Conservation (phyloP, 2,797 vertebrate genomes). For the Glossophaga mutica region DNA sequence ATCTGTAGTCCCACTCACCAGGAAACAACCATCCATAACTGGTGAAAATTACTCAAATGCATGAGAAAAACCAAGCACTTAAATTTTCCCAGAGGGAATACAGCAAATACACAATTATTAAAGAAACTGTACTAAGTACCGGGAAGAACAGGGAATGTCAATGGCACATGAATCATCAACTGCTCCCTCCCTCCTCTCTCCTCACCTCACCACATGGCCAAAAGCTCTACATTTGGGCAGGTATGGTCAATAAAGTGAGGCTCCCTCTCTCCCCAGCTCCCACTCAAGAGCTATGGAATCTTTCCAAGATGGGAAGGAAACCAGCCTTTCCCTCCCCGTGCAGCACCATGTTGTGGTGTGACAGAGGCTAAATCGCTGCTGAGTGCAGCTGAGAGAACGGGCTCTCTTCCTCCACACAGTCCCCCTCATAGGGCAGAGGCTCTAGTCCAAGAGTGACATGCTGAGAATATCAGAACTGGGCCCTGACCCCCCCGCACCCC, state of each 20-base stretch:
- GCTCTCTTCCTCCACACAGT: neutral
- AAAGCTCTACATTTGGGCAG: neutral
- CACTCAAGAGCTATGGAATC: neutral
- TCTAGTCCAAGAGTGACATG: neutral
- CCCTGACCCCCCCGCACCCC: neutral
- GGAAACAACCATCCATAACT: neutral
- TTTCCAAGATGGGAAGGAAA: neutral
- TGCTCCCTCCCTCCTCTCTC: neutral
- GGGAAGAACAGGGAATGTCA: neutral
- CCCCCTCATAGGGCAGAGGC: neutral
- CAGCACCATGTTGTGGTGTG: neutral
- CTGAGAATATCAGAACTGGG: neutral
- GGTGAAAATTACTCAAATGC: neutral
- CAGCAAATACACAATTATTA: neutral
- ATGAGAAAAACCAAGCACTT: neutral
- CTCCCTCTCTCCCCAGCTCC: neutral
- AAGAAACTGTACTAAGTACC: neutral
- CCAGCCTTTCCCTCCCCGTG: neutral
- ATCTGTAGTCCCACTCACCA: neutral
- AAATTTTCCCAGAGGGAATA: neutral
- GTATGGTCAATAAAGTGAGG: neutral
- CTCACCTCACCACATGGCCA: neutral
- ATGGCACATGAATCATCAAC: neutral
- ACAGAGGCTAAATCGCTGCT: neutral
- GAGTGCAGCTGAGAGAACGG: neutral